phyloP scores from a whole-genome alignment of 1,140 invertebrate genomes.

The Pinna nobilis region DNA sequence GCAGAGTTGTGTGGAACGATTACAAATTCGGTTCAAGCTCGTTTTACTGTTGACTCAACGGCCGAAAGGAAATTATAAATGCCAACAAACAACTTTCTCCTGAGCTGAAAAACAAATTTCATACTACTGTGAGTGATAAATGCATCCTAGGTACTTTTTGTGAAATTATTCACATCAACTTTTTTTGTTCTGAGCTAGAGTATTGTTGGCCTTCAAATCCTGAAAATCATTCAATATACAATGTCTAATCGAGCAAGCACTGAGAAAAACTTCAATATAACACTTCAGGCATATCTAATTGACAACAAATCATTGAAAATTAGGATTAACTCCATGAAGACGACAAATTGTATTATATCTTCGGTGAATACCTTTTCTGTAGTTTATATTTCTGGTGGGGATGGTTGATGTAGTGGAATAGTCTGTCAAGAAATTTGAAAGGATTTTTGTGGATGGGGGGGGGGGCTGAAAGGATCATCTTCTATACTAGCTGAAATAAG shows the following conservation, averaged over 20 bases:
- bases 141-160: constrained; percentile 36
- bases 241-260: constrained; percentile 39
- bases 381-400: constrained; percentile 30
- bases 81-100: constrained; percentile 26
- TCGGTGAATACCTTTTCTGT: constrained; percentile 14
- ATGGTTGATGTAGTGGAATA: constrained; percentile 23
- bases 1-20: constrained; percentile 28
- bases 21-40: not conserved
- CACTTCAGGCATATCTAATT: constrained; percentile 32
- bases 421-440: constrained; percentile 13
- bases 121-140: constrained; percentile 33
- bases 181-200: constrained; percentile 12
- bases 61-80: constrained; percentile 28
- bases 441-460: not conserved
- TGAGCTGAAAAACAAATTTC: constrained; percentile 27
- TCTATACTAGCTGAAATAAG: not conserved
- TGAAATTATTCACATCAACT: constrained; percentile 18
- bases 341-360: not conserved
- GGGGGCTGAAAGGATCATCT: not conserved
- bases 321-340: constrained; percentile 14
- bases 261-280: constrained; percentile 35
- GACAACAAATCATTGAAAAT: constrained; percentile 1
- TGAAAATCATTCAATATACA: constrained; percentile 28
- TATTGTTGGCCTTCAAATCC: constrained; percentile 19
- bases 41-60: constrained; percentile 13